Base-by-base conservation (phyloP, 2,797 vertebrate genomes). In the Gobionotothen gibberifrons region DNA sequence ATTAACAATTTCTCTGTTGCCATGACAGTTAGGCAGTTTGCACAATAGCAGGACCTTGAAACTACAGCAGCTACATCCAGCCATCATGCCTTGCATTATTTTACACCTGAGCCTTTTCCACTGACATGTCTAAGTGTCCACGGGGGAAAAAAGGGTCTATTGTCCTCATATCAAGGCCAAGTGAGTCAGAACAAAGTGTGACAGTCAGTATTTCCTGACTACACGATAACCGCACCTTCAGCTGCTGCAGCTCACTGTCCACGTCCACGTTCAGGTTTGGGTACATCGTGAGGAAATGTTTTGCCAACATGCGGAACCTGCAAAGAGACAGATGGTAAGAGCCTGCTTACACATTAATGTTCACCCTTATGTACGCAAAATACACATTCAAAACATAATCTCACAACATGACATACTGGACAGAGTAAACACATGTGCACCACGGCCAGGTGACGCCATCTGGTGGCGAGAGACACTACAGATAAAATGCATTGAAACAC, bases 271-370 rank as follows among this genome's bases (percentile, higher is more conserved):
- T 93, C 1, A 96, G 94, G 47, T 94, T 93, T 1, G 94, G 93
- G 82, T 96, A 96, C 83, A 93, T 96, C 0, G 89, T 80, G 83
- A 91, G 90, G 86, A 95, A 96, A 72, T 96, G 95, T 8, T 92
- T 87, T 0, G 95, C 95, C 86, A 96, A 77, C 72, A 93, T 90
- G 3, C 86, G 93, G 76, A 96, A 96, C 82, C 95, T 96, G 85
- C 5, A 40, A 57, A 0, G 3, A 51, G 19, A 26, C 53, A 72
- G 4, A 59, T 29, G 5, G 14, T 12, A 39, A 42, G 14, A 49
- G 21, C 15, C 12, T 17, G 22, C 16, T 21, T 3, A 10, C 22
- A 44, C 29, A 0, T 0, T 1, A 5, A 29, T 7, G 4, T 19
- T 13, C 5, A 47, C 19, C 43, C 11, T 2, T 57, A 21, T 11